Percentiles rank a stretch among this genome's conserved stretches.
Conservation (phyloP, 2,113 vertebrate species). For the Mohoua ochrocephala region DNA sequence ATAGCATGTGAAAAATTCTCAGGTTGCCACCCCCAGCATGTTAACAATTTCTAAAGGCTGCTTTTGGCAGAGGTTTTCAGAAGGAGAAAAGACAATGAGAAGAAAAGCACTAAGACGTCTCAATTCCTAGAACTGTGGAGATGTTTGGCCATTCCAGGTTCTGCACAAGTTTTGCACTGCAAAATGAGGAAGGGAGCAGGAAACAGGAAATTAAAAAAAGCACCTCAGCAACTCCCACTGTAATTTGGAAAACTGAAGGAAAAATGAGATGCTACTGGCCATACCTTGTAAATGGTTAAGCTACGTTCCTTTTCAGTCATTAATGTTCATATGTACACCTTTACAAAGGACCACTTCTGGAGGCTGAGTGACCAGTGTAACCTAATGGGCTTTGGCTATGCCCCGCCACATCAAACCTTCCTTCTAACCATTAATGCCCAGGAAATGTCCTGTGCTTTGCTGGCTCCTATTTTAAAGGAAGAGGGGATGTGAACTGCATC, state of each 20-base stretch:
- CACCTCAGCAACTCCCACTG: background rate
- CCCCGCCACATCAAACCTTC: background rate
- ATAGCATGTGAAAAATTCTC: background rate
- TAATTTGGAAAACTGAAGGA: background rate
- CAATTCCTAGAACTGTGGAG: background rate
- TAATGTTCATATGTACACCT: background rate
- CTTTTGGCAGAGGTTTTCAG: background rate
- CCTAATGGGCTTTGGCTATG: background rate
- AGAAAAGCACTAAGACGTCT: background rate
- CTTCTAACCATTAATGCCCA: background rate
- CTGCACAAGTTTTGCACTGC: background rate
- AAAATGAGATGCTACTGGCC: background rate
- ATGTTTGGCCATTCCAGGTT: background rate
- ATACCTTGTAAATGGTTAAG: background rate
- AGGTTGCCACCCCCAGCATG: background rate
- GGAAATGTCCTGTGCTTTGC: background rate
- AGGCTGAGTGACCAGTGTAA: background rate
- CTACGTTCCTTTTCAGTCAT: background rate
- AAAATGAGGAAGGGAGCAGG: background rate
- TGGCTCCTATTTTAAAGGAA: background rate
- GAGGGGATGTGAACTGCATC: background rate
- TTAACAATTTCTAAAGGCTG: constrained; percentile 11
- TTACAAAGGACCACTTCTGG: background rate
- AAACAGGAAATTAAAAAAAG: background rate
- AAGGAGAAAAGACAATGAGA: background rate